A percentile compares a stretch with the other conserved stretches of the same genome.
These are phyloP conservation scores for Dendrolimus kikuchii DNA, from an alignment of 1,140 invertebrate genomes.

Conservation along the genomic window DNA sequence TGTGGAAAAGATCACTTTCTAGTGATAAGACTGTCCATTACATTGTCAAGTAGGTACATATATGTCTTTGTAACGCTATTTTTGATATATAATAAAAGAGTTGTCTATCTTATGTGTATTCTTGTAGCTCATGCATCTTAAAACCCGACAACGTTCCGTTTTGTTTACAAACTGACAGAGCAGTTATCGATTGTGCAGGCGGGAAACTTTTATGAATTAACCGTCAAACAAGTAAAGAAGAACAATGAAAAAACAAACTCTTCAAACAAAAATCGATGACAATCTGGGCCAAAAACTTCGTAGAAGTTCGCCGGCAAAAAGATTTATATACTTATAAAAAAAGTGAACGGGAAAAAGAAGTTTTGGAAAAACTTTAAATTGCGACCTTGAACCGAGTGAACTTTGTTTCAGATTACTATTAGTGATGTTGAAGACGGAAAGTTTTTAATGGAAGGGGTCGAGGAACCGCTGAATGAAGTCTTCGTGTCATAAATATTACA, in stretches of 20 bases:
- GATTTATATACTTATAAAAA: constrained; percentile 72
- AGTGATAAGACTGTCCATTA: too few relatives aligned
- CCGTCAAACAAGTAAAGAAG: constrained; percentile 72
- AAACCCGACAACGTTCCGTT: constrained; percentile 6
- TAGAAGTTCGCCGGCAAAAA: constrained; percentile 67
- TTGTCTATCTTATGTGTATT: too few relatives aligned
- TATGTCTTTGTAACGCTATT: too few relatives aligned
- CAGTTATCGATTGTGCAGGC: constrained; percentile 60
- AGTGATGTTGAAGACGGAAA: constrained; percentile 64
- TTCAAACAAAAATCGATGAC: constrained; percentile 72
- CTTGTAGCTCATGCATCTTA: neutral
- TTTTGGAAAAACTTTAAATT: constrained; percentile 74
- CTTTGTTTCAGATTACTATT: constrained; percentile 72
- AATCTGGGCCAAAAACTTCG: constrained; percentile 72
- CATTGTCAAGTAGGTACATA: too few relatives aligned
- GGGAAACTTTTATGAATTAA: constrained; percentile 71
- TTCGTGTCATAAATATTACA: constrained; percentile 39
- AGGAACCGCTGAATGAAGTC: constrained; percentile 27
- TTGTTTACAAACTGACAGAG: constrained; percentile 48
- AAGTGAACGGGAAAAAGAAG: constrained; percentile 62
- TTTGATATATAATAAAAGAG: too few relatives aligned
- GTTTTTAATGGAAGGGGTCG: constrained; percentile 66
- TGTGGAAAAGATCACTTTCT: too few relatives aligned
- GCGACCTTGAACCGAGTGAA: constrained; percentile 72
- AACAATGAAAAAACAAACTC: constrained; percentile 73